A percentile compares a stretch with the other conserved stretches of the same genome.
Conservation (phyloP, 2,797 vertebrate species). For the Kryptopterus vitreolus region DNA sequence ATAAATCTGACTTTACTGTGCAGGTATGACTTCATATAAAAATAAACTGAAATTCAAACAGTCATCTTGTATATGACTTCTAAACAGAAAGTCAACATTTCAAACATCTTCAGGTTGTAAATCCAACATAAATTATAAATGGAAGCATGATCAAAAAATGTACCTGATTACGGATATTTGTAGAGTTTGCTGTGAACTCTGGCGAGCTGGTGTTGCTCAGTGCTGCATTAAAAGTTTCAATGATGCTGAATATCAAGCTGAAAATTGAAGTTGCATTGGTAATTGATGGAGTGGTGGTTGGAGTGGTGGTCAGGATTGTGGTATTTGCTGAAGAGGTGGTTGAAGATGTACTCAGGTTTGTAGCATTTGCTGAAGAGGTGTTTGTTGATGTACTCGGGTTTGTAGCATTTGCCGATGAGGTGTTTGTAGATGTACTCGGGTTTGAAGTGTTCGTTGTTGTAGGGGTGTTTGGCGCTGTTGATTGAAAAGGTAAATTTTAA, state of each 20-base stretch:
- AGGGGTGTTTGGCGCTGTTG: not conserved
- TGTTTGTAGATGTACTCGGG: too few species aligned
- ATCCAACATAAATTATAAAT: not conserved
- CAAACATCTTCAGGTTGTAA: not conserved
- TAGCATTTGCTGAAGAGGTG: too few species aligned
- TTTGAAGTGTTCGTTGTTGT: too few species aligned
- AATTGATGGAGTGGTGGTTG: not conserved
- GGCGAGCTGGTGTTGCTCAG: constrained; percentile 8
- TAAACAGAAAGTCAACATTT: too few species aligned
- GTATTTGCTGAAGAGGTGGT: too few species aligned
- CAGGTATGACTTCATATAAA: not conserved
- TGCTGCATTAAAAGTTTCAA: not conserved
- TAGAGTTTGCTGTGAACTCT: not conserved
- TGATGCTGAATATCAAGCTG: constrained; percentile 3
- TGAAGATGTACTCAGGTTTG: too few species aligned
- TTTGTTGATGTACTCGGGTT: too few species aligned
- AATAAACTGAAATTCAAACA: not conserved
- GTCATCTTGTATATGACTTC: too few species aligned
- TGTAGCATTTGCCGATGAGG: too few species aligned
- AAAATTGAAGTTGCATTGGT: not conserved
- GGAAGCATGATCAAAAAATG: not conserved
- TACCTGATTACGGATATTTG: not conserved
- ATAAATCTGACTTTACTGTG: not conserved
- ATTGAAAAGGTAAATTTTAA: not conserved
- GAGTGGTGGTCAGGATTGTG: too few species aligned